Conservation (phyloP, 2,113 vertebrate genomes). For the Myotis brandtii region DNA sequence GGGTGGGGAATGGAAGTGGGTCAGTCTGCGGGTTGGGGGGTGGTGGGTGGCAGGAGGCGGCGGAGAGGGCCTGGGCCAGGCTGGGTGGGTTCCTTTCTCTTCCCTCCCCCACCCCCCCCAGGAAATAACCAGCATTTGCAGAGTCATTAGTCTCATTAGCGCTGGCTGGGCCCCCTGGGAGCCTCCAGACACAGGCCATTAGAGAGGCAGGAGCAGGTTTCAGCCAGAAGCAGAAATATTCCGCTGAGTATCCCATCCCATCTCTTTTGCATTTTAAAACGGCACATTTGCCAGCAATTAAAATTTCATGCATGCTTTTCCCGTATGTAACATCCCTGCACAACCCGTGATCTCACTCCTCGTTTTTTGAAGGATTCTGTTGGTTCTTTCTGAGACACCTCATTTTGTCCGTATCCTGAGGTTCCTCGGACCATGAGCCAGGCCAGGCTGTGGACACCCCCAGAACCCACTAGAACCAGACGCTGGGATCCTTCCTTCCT, state of each 20-base stretch:
- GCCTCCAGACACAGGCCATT: background rate
- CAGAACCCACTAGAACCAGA: background rate
- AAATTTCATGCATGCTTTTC: accelerated
- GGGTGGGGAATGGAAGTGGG: too few relatives aligned
- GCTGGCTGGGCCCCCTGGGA: background rate
- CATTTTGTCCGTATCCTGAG: background rate
- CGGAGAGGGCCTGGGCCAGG: background rate
- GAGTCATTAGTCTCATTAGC: background rate
- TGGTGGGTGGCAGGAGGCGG: too few relatives aligned
- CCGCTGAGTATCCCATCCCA: accelerated
- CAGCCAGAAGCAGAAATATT: too few relatives aligned
- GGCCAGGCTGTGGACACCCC: background rate
- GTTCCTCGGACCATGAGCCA: too few relatives aligned
- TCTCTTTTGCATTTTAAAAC: background rate
- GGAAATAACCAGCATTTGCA: background rate
- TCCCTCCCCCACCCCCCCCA: too few relatives aligned
- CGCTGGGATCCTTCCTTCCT: accelerated
- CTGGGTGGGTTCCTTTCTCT: background rate
- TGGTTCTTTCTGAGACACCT: too few relatives aligned
- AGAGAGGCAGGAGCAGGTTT: background rate
- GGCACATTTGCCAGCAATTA: background rate
- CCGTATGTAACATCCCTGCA: accelerated
- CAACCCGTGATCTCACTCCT: accelerated
- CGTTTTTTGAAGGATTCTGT: accelerated
- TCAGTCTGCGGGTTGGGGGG: too few relatives aligned